Evolutionary conservation across 2,888 invertebrate genomes (phyloP).

Genomic region (Diloba caeruleocephala): DNA sequence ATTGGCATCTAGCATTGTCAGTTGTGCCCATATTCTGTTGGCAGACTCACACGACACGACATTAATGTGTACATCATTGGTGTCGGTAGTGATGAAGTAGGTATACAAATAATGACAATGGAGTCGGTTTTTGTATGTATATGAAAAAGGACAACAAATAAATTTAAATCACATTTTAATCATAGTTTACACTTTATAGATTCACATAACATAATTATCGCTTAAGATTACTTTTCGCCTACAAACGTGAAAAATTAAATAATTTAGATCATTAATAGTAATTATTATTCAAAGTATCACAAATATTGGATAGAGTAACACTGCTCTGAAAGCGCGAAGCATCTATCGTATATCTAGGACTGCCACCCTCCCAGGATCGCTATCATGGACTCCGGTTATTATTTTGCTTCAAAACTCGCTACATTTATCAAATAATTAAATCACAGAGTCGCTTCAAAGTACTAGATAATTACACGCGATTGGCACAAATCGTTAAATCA

Average conservation of each 20-base stretch:
- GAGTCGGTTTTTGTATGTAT: neutral
- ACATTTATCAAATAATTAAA: slow-evolving; percentile 59
- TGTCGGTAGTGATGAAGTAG: too few relatives aligned
- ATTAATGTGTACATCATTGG: too few relatives aligned
- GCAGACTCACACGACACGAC: too few relatives aligned
- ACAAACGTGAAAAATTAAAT: slow-evolving; percentile 89
- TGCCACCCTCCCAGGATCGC: slow-evolving; percentile 53
- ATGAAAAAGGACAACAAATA: slow-evolving; percentile 59
- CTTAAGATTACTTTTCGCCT: slow-evolving; percentile 80
- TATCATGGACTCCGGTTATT: slow-evolving; percentile 45
- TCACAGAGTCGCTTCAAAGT: slow-evolving; percentile 62
- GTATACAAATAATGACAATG: too few relatives aligned
- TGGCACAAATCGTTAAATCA: slow-evolving; percentile 60
- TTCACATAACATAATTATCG: slow-evolving; percentile 80
- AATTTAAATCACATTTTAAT: slow-evolving; percentile 85
- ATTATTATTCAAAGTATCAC: slow-evolving; percentile 88
- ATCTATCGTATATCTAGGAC: slow-evolving; percentile 72
- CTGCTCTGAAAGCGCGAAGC: slow-evolving; percentile 84
- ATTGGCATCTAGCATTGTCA: too few relatives aligned
- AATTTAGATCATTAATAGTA: slow-evolving; percentile 87
- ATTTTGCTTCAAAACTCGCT: slow-evolving; percentile 50
- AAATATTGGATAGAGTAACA: slow-evolving; percentile 86
- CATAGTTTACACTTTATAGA: slow-evolving; percentile 80
- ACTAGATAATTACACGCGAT: slow-evolving; percentile 60
- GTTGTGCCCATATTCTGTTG: too few relatives aligned